Evolutionary conservation across 2,113 vertebrate species (phyloP), one percentile per base, ranked within the genome.

Genomic region (Bombycilla garrulus): DNA sequence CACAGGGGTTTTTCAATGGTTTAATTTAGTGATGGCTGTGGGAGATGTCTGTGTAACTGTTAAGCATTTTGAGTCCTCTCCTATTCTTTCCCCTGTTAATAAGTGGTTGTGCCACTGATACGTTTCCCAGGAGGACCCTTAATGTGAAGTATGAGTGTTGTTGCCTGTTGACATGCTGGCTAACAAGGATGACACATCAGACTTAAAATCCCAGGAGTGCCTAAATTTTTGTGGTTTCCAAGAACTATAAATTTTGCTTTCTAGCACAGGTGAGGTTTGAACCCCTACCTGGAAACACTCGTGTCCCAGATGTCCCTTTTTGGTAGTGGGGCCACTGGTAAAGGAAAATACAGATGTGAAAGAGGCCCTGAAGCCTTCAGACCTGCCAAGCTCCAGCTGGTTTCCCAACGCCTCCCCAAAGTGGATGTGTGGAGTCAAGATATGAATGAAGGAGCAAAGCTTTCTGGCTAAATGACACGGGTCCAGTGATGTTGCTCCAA

Each of bases 1-100:
- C 60, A 64, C 31, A 65, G 44, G 21, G n/a, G 53, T 22, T 74
- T 71, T 88, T 86, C 76, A 58, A 26, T 62, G 60, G 56, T 80
- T 95, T 90, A 66, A 73, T 91, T 88, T 96, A 92, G 86, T 86
- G 82, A 50, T 65, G 15, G 1, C 6, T 60, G n/a, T 72, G 82
- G 92, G 88, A 94, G 92, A 78, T 42, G 29, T 9, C 70, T 56
- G 64, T 65, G 57, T 90, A 80, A 92, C 57, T 84, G 51, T 88
- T 70, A 78, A 84, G 14, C 4, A 29, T 71, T 90, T 90, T 73
- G 76, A 86, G 73, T 93, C 64, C 48, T 24, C 47, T 82, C 72
- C 90, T 54, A 40, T 94, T 95, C 93, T 92, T 85, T 92, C 86
- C 81, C 71, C 53, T 79, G 92, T 81, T 95, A 86, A 61, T 93